Percentiles rank a stretch among this genome's conserved stretches.
Evolutionary conservation across 1,140 invertebrate genomes (phyloP).

Genomic region (Formica selysi): DNA sequence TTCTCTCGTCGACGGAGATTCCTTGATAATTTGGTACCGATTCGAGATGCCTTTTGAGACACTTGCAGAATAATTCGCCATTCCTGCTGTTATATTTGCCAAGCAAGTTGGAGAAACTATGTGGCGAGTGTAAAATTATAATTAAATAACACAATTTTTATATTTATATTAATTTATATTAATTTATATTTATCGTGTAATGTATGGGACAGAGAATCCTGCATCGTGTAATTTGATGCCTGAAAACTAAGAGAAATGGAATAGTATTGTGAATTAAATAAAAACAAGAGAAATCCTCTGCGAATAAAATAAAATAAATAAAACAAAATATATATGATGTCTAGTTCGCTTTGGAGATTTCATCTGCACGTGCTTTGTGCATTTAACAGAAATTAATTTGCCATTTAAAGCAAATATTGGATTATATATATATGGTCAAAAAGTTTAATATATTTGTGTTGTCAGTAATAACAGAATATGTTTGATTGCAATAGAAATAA

Average conservation of each 20-base stretch:
- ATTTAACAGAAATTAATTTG: constrained; percentile 15
- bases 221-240: not conserved
- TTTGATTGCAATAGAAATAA: not conserved
- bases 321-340: not conserved
- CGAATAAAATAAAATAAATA: not conserved
- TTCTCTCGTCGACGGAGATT: not conserved
- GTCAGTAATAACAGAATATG: not conserved
- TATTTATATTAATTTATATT: no score
- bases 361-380: not conserved
- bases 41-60: no score
- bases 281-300: not conserved
- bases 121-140: no score
- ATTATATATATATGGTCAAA: not conserved
- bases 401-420: not conserved
- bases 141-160: no score
- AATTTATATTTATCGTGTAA: no score
- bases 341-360: not conserved
- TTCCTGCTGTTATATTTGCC: no score
- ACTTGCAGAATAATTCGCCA: no score
- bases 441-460: not conserved
- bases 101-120: no score
- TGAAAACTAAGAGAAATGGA: not conserved
- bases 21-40: not conserved
- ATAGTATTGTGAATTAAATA: not conserved
- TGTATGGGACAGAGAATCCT: not conserved